Conservation (phyloP, 2,113 vertebrate species). For the Gallinago paraguaiae region DNA sequence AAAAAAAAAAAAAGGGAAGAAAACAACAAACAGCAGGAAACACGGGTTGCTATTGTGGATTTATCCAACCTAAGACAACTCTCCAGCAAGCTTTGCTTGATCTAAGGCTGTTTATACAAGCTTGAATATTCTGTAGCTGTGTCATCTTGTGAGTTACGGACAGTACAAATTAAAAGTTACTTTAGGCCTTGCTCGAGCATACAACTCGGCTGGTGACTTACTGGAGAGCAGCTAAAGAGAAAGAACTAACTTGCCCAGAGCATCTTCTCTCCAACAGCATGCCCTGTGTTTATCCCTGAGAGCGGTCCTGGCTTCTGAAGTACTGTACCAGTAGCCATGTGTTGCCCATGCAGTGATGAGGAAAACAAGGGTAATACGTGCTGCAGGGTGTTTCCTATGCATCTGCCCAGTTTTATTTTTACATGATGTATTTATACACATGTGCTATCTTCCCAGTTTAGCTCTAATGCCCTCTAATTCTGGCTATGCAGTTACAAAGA, state of each 20-base stretch:
- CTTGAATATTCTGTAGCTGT: background rate
- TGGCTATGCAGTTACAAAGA: background rate
- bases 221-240: background rate
- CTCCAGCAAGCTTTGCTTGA: constrained; percentile 33
- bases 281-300: constrained; percentile 25
- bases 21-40: constrained; percentile 11
- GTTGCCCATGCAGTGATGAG: constrained; percentile 56
- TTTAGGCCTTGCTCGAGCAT: background rate
- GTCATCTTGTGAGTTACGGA: background rate
- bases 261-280: background rate
- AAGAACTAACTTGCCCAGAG: constrained; percentile 2
- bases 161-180: constrained; percentile 19
- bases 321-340: constrained; percentile 49
- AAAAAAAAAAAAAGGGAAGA: background rate
- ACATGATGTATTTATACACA: constrained; percentile 38
- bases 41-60: background rate
- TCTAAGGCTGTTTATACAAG: constrained; percentile 29
- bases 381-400: constrained; percentile 58
- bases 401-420: constrained; percentile 70
- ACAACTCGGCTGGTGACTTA: background rate
- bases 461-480: constrained; percentile 50
- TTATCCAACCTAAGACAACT: constrained; percentile 34
- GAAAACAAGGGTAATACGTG: constrained; percentile 64
- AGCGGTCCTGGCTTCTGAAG: background rate
- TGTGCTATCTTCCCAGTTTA: constrained; percentile 49